Evolutionary conservation across 92 coral and sea anemone genomes (phyloP), one percentile per base, ranked within the genome.

Genomic region (Plumapathes pennacea): DNA sequence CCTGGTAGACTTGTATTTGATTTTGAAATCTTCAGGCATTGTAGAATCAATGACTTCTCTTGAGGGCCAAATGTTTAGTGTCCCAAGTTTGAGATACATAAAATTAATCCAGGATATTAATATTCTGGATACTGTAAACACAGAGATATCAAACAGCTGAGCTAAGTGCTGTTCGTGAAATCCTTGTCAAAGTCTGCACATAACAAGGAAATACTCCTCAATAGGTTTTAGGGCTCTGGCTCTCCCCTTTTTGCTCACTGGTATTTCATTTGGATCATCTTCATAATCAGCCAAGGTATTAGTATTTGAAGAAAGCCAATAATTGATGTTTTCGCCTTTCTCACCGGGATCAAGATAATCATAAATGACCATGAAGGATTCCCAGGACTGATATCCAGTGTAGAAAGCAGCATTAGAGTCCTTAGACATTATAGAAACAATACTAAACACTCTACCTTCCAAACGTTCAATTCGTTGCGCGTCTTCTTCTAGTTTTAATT

Each of bases 11-110:
- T 26, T 38, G 47, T 72, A 34, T 23, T 50, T 64, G 4, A 15
- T 43, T 44, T 64, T 73, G 43, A 73, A 73, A 10, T 15, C 52
- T 33, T 73, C 80, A 37, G 80, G 74, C 58, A 72, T 72, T 9
- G 52, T 37, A 1, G 10, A 3, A 24, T 60, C 55, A 30, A 63
- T 51, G 15, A 32, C 50, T 14, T 72, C 54, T 52, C 30, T 72
- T 52, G 73, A 21, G 20, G 69, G 69, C 77, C 77, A 62, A 24
- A 59, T 71, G 22, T 68, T 26, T 7, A 56, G 31, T 15, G 15
- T 26, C n/a, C 56, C 67, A 30, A 69, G 41, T 25, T 47, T 60
- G 10, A 72, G 51, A 26, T 46, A 72, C 54, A 72, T 49, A 29
- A 52, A 52, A 17, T 52, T 52, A 23, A 52, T 52, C 60, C 42